Conservation (phyloP, 2,888 invertebrate species). For the Patella pellucida region DNA sequence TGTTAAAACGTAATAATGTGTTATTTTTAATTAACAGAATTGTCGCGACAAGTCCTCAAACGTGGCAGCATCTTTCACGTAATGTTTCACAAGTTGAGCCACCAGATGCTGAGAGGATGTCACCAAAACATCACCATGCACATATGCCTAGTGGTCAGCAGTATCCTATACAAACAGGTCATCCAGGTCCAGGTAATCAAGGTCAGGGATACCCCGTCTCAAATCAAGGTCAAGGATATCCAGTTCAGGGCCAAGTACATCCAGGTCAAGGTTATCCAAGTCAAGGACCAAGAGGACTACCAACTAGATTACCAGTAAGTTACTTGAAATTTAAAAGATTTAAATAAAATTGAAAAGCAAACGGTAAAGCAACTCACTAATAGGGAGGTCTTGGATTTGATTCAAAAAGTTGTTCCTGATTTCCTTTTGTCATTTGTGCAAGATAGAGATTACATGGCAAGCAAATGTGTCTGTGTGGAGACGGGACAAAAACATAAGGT, state of each 20-base stretch:
- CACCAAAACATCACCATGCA: slow-evolving; percentile 11
- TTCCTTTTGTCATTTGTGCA: too few relatives aligned
- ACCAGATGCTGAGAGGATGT: slow-evolving; percentile 6
- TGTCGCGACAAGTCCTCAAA: slow-evolving; percentile 29
- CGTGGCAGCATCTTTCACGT: slow-evolving; percentile 24
- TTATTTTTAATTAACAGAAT: slow-evolving; percentile 21
- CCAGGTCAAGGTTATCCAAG: slow-evolving; percentile 11
- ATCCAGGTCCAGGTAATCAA: slow-evolving; percentile 2
- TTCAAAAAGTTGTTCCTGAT: too few relatives aligned
- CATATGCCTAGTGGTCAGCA: slow-evolving; percentile 1
- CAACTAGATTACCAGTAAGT: slow-evolving; percentile 2
- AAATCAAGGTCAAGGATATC: neutral
- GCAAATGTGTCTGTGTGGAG: too few relatives aligned
- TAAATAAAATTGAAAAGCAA: too few relatives aligned
- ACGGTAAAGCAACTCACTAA: too few relatives aligned
- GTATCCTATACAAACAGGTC: neutral
- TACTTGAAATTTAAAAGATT: too few relatives aligned
- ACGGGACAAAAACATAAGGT: too few relatives aligned
- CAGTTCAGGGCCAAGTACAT: neutral
- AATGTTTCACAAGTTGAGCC: slow-evolving; percentile 4
- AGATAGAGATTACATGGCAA: too few relatives aligned
- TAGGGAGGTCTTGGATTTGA: too few relatives aligned
- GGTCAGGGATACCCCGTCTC: slow-evolving; percentile 4
- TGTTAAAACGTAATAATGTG: too few relatives aligned
- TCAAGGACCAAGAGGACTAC: neutral